Evolutionary conservation across 2,797 vertebrate genomes (phyloP).

Genomic region (Alcedo atthis): DNA sequence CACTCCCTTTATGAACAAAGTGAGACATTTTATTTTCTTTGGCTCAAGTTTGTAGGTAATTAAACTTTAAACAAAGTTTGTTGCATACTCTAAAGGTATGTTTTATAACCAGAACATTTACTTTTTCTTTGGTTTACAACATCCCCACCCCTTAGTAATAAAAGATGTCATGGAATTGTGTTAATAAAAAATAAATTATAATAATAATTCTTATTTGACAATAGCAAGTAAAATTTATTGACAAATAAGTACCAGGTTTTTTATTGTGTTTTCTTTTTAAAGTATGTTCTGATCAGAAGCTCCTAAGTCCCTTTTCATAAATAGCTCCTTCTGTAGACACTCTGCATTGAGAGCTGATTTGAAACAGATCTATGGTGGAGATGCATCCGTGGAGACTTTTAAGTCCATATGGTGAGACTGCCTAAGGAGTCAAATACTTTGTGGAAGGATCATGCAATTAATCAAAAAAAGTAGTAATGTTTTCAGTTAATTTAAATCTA

Average conservation of each 20-base stretch:
- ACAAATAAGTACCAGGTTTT: neutral
- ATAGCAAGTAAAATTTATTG: neutral
- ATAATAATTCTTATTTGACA: neutral
- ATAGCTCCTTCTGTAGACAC: neutral
- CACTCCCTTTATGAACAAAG: neutral
- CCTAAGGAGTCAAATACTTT: slow-evolving; percentile 60
- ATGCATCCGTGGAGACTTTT: slow-evolving; percentile 45
- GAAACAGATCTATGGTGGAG: slow-evolving; percentile 53
- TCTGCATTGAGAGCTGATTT: slow-evolving; percentile 23
- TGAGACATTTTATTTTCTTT: neutral
- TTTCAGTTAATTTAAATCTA: slow-evolving; percentile 56
- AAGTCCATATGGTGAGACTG: slow-evolving; percentile 58
- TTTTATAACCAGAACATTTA: neutral
- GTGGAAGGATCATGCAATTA: slow-evolving; percentile 44
- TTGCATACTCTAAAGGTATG: neutral
- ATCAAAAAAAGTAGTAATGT: slow-evolving; percentile 46
- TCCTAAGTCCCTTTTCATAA: slow-evolving; percentile 7
- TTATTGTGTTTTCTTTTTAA: no score
- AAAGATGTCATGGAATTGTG: neutral
- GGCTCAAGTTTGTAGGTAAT: neutral
- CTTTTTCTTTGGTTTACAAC: neutral
- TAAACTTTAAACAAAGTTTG: neutral
- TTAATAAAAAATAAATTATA: neutral
- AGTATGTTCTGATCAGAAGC: neutral
- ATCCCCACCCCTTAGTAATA: neutral